Evolutionary conservation across 2,113 vertebrate species (phyloP).

Genomic region (Thinocorus orbignyianus): DNA sequence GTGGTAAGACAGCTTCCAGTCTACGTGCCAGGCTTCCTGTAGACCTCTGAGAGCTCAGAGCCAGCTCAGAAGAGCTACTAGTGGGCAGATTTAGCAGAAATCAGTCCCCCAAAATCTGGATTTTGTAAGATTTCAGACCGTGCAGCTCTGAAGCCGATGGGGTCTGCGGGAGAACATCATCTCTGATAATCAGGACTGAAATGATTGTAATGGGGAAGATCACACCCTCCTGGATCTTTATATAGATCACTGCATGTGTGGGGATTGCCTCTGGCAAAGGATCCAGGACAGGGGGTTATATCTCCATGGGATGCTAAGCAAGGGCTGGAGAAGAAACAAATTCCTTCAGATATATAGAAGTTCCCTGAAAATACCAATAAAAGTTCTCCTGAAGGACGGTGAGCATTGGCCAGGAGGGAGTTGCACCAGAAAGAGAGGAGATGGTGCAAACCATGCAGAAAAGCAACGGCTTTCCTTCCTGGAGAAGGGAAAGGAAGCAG

Average conservation of each 20-base stretch:
- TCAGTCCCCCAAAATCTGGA: not conserved
- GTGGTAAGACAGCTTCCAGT: not conserved
- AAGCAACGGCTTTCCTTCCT: not conserved
- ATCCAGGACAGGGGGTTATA: not conserved
- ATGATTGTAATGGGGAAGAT: not conserved
- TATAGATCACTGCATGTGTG: not conserved
- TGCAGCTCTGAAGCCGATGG: not conserved
- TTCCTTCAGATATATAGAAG: not conserved
- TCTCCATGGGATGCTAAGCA: not conserved
- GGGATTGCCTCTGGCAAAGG: not conserved
- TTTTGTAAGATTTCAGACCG: not conserved
- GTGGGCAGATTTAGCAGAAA: not conserved
- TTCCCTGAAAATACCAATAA: not conserved
- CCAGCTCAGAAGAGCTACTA: not conserved
- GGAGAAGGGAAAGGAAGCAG: not conserved
- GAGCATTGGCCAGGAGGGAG: not conserved
- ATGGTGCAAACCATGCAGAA: not conserved
- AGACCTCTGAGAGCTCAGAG: not conserved
- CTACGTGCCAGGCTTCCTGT: fast-evolving
- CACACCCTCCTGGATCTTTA: fast-evolving
- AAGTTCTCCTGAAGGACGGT: not conserved
- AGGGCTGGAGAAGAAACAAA: not conserved
- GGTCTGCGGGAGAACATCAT: not conserved
- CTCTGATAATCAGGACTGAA: not conserved
- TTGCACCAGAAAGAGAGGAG: not conserved